Evolutionary conservation across 2,797 vertebrate genomes (phyloP).

Genomic region (Adrianichthys oophorus): DNA sequence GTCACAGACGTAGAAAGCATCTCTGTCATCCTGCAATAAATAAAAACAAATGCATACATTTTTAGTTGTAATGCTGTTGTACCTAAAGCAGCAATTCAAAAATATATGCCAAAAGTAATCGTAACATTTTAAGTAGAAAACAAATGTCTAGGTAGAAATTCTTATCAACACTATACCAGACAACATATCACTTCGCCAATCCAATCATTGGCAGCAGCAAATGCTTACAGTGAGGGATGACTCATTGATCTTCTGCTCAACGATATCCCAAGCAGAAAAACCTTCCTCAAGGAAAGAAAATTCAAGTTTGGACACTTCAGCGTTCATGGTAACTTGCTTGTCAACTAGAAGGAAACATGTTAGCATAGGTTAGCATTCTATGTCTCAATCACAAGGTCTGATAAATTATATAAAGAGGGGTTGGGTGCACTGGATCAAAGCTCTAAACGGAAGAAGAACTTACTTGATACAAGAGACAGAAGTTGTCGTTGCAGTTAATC

Average conservation of each 20-base stretch:
- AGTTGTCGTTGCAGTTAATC: conserved; percentile 48
- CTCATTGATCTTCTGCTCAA: conserved; percentile 97
- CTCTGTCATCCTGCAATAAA: conserved; percentile 88
- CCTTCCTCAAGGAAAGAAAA: conserved; percentile 94
- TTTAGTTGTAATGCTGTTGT: too few species aligned
- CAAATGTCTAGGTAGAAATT: too few species aligned
- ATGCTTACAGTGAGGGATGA: conserved; percentile 86
- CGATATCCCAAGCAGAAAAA: conserved; percentile 90
- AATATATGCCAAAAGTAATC: too few species aligned
- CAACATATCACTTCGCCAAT: not conserved
- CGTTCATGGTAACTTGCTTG: conserved; percentile 70
- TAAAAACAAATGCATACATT: not conserved
- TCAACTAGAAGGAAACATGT: conserved; percentile 64
- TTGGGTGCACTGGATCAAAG: not conserved
- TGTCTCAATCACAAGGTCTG: conserved; percentile 5
- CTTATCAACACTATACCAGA: too few species aligned
- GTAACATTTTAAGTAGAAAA: too few species aligned
- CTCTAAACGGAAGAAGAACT: conserved; percentile 35
- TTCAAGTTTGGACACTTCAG: conserved; percentile 77
- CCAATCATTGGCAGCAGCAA: not conserved
- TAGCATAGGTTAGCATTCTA: conserved; percentile 15
- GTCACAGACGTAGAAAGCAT: conserved; percentile 96
- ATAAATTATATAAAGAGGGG: not conserved
- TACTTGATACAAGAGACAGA: conserved; percentile 78
- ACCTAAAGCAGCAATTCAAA: too few species aligned